Conservation (phyloP, 2,888 invertebrate species). For the Sesia bembeciformis region DNA sequence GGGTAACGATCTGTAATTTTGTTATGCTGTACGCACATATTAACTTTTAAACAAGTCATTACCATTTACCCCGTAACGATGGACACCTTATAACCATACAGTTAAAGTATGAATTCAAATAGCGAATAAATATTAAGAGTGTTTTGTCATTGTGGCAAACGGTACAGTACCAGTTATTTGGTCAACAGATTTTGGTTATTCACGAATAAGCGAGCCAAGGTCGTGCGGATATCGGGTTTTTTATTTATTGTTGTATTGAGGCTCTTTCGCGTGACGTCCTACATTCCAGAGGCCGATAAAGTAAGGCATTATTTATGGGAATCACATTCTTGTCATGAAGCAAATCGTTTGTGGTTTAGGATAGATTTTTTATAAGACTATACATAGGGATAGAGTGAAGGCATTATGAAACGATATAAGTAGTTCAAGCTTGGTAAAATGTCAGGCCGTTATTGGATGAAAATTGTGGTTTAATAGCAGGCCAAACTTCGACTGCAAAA, state of each 20-base stretch:
- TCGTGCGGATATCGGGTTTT: conserved; percentile 28
- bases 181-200: conserved; percentile 36
- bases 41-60: not conserved
- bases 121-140: not conserved
- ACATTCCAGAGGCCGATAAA: not conserved
- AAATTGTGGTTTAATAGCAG: no score
- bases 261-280: not conserved
- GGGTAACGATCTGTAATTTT: conserved; percentile 10
- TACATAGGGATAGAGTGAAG: no score
- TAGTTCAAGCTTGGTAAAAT: no score
- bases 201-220: conserved; percentile 27
- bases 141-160: not conserved
- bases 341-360: no score
- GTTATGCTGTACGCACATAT: conserved; percentile 14
- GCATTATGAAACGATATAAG: no score
- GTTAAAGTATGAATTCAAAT: conserved; percentile 4
- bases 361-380: no score
- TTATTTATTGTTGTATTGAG: not conserved
- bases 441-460: no score
- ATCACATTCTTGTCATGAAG: no score
- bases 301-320: not conserved
- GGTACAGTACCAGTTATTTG: conserved; percentile 26
- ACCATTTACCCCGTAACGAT: not conserved
- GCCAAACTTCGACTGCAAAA: no score
- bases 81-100: not conserved